Evolutionary conservation across 2,888 invertebrate genomes (phyloP), one percentile per base, ranked within the genome.

Genomic region (Eupeodes luniger): DNA sequence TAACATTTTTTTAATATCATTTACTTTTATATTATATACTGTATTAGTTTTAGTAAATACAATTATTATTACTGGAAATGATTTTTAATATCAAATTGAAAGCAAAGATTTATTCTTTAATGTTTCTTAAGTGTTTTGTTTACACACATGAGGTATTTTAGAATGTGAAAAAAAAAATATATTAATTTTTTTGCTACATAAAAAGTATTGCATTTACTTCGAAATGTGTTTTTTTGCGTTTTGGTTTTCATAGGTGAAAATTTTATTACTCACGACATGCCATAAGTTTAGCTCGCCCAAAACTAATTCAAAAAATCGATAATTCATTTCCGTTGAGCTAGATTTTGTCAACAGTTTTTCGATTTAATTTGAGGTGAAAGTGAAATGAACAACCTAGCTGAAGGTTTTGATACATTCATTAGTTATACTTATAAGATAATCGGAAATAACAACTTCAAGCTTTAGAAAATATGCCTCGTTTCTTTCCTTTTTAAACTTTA

Each of bases 171-270:
- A 27, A 27, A 27, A 84, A 89, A 64, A 76, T 53, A 74, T 79
- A 81, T 85, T 89, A 82, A 85, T 66, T 85, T 88, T 86, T 88
- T 88, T 88, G 88, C 85, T 88, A 88, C 88, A 88, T 88, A 88
- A 84, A 84, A 88, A 81, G 81, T 88, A 88, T 81, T 88, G 88
- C 88, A 88, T 88, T 88, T 88, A 88, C 85, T 88, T 85, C 74
- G 64, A 81, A 85, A 78, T 36, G n/a, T 69, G 67, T 69, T 66
- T 74, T 67, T 70, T n/a, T n/a, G n/a, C n/a, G n/a, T n/a, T n/a
- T 67, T 72, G 57, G 7, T 53, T 62, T 47, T 27, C 61, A 11
- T 36, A 5, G 40, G 40, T 40, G 5, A 40, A 9, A 40, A 40
- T 40, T 3, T 40, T 5, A 40, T 40, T 5, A 40, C 27, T 27